Evolutionary conservation across 1,140 invertebrate species (phyloP), one percentile per base, ranked within the genome.

Genomic region (Patella vulgata): DNA sequence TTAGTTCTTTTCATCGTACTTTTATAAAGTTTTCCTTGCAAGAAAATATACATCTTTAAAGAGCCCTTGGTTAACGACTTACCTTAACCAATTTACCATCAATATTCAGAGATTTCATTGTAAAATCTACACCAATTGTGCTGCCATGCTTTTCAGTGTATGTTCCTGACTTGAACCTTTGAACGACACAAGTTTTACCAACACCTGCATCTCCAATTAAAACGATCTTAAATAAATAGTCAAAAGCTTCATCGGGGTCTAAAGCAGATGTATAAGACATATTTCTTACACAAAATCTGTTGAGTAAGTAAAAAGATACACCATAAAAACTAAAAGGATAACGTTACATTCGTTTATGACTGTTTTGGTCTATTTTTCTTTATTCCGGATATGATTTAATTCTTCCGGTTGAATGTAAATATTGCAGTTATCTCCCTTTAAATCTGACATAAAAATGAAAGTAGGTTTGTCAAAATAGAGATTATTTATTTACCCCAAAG

Each of bases 111-210:
- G 94, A 96, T 89, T 97, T 97, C 94, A 97, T 97, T 59, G 93
- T 96, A 85, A 97, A 97, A 86, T 97, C 95, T 28, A 97, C 95
- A 51, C 95, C 95, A 75, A 97, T 97, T 27, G 95, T 97, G 78
- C 93, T 96, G 23, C 93, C 93, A 84, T 97, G 94, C 72, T 91
- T 89, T 85, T 97, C 94, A 59, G 95, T 90, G 80, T 94, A 97
- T 64, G 92, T 95, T 62, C 95, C 95, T 57, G 93, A 93, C 83
- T 94, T 95, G 83, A 97, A 94, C 63, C 94, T 88, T 83, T 96
- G 93, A 44, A 96, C 92, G 8, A 84, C 76, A 60, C 83, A 84
- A 0, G 83, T 84, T 69, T 84, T 84, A 21, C 83, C 83, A 17
- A 84, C 81, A 23, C 81, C 83, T 12, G 83, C 82, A 61, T 84